Evolutionary conservation across 35 echinoderm and acorn worm genomes (phyloP).

Genomic region (Chiridota heheva): DNA sequence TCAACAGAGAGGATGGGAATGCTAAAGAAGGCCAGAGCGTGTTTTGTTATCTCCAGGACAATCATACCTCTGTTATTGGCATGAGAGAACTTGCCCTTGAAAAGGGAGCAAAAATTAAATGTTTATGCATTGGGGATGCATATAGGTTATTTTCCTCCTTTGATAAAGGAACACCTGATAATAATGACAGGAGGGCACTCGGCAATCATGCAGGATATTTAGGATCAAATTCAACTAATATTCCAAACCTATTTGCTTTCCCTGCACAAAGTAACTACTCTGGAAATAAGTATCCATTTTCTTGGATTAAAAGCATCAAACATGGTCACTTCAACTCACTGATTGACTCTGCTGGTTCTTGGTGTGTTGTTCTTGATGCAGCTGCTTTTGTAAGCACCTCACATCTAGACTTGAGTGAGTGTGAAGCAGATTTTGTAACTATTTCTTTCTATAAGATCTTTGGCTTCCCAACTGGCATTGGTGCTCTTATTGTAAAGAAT

Average conservation of each 20-base stretch:
- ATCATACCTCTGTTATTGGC: conserved; percentile 88
- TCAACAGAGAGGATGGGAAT: background rate
- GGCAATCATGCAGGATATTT: background rate
- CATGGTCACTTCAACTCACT: background rate
- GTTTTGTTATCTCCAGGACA: conserved; percentile 81
- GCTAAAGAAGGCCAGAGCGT: background rate
- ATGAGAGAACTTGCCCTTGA: conserved; percentile 77
- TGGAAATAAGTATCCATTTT: conserved; percentile 68
- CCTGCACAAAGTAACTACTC: conserved; percentile 90
- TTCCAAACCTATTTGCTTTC: conserved; percentile 72
- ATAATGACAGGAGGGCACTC: too few species aligned
- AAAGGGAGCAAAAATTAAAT: conserved; percentile 50
- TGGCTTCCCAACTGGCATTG: conserved; percentile 96
- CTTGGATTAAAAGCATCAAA: conserved; percentile 47
- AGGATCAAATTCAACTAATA: background rate
- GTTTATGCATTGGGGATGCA: too few species aligned
- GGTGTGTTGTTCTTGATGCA: conserved; percentile 81
- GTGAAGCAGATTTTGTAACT: conserved; percentile 78
- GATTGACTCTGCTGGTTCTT: conserved; percentile 53
- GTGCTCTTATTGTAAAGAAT: conserved; percentile 81
- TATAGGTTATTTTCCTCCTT: too few species aligned
- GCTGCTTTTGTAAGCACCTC: conserved; percentile 78
- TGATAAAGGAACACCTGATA: too few species aligned
- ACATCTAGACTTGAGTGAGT: conserved; percentile 59
- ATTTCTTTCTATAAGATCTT: conserved; percentile 99